Evolutionary conservation across 2,888 invertebrate species (phyloP), one percentile per base, ranked within the genome.

Genomic region (Drosophila paranaensis): DNA sequence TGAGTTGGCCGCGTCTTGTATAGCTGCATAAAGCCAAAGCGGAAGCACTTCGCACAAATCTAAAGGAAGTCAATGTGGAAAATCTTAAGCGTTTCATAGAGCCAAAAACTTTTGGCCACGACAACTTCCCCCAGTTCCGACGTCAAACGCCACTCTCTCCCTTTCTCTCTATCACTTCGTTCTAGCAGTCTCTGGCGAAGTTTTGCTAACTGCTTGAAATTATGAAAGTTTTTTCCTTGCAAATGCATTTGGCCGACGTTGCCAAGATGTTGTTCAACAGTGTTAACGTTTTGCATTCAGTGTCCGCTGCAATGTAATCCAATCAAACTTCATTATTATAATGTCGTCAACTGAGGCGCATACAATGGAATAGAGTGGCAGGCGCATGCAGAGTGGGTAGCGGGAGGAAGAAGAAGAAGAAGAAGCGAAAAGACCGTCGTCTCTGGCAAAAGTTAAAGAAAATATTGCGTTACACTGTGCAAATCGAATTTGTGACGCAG

Each of bases 251-350:
- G 61, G 56, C 62, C 58, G 10, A 33, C 33, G 74, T 51, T 74
- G 77, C 70, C 70, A 66, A 77, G 66, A 74, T 77, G 80, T 69
- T 74, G 77, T 80, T 79, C 71, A 74, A 79, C 80, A 77, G 82
- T 87, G 84, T 87, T 85, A 82, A 84, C 81, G 78, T 78, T 85
- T 86, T 82, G 81, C 87, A 84, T 87, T 84, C 84, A 71, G 63
- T 81, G 87, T 79, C 77, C 83, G 81, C 64, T 86, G 83, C 87
- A 79, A 84, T 87, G 82, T 85, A 85, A 85, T 87, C 84, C 84
- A 85, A 85, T 85, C 84, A 85, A 85, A 85, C 84, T 85, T 76
- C 82, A 85, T 87, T 82, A 85, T 87, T 81, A 84, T 82, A 87
- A 87, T 80, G 84, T 78, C 73, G 67, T 84, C 88, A 87, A 82